Evolutionary conservation across 2,888 invertebrate genomes (phyloP).

Genomic region (Uropetala carovei): DNA sequence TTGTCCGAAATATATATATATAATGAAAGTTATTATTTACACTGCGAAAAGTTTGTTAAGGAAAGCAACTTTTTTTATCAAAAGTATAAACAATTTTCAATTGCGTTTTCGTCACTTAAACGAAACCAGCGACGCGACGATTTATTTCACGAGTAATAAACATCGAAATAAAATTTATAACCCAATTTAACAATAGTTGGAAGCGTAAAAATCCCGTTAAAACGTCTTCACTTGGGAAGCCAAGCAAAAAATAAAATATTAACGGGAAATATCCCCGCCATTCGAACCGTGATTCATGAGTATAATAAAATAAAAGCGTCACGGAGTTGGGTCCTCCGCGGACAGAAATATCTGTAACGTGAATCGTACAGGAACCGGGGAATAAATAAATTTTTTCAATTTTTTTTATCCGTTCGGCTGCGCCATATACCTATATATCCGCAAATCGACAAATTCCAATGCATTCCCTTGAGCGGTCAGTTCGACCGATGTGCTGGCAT

Average conservation of each 20-base stretch:
- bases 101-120: too few species aligned
- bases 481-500: neutral
- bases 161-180: too few species aligned
- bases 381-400: neutral
- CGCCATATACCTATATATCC: too few species aligned
- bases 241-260: neutral
- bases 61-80: too few species aligned
- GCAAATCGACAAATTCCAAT: conserved; percentile 11
- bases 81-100: too few species aligned
- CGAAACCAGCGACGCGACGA: too few species aligned
- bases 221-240: neutral
- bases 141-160: too few species aligned
- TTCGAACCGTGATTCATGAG: neutral
- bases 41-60: too few species aligned
- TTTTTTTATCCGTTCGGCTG: neutral
- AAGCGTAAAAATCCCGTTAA: neutral
- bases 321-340: neutral
- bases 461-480: neutral
- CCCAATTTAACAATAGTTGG: too few species aligned
- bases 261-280: neutral
- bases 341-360: neutral
- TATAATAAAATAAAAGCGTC: neutral
- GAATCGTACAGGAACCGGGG: neutral
- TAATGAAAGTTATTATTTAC: too few species aligned
- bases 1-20: too few species aligned